Evolutionary conservation across 1,140 invertebrate species (phyloP), one percentile per base, ranked within the genome.

Genomic region (Asobara japonica): DNA sequence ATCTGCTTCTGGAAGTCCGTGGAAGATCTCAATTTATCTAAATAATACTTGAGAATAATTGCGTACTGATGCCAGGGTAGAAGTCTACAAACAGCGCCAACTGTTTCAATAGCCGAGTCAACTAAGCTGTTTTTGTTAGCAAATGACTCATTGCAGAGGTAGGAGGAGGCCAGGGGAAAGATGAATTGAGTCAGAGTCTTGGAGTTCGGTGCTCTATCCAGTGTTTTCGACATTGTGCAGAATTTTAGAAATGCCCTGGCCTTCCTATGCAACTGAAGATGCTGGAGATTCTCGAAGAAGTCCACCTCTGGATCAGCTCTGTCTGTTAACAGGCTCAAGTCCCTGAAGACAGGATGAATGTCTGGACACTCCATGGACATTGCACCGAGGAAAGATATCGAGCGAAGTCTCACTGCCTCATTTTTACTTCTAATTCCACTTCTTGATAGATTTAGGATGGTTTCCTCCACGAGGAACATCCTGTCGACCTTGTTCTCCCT

Each of bases 241-340:
- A 94, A 93, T 80, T 91, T 94, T 6, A 92, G 82, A 20, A 98
- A 80, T 0, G 95, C 96, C 78, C 94, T 90, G 0, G 93, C 91
- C 81, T 94, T 92, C 76, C 96, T 90, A 80, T 97, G 94, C 13
- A 93, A 86, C 87, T 97, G 94, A 36, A 95, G 85, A 88, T 99
- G 97, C 33, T 91, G 90, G 76, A 97, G 93, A 80, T 98, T 98
- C 77, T 97, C 94, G 81, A 97, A 99, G 88, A 98, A 97, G 85
- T 98, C 96, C 0, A 95, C 91, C 83, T 99, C 97, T 0, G 88
- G 83, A 82, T 98, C 95, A 33, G 88, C 87, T 77, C 91, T 90
- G 81, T 95, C 92, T 0, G 90, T 89, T 1, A 97, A 86, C 16
- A 89, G 83, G 1, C 90, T 85, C 29, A 98, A 88, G 86, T 97